These are phyloP conservation scores for Delphinus delphis DNA, from an alignment of 2,113 vertebrate species.

Conservation along the genomic window DNA sequence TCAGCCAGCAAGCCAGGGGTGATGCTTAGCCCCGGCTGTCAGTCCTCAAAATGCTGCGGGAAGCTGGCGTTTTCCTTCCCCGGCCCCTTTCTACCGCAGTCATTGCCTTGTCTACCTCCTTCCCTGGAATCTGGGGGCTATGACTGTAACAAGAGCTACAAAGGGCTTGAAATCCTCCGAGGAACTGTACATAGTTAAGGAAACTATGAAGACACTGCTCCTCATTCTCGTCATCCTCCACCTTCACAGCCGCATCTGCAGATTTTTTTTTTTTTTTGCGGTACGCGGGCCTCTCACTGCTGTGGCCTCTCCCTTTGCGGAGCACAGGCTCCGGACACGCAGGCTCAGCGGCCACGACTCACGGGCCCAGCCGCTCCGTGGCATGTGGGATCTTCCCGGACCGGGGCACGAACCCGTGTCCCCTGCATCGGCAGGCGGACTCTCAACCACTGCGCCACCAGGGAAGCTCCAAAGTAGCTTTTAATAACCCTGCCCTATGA, in stretches of 20 bases:
- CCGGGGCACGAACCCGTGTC: too few relatives aligned
- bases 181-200: background rate
- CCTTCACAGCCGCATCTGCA: background rate
- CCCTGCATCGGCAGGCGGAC: too few relatives aligned
- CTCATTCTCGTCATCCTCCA: background rate
- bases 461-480: background rate
- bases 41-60: background rate
- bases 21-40: background rate
- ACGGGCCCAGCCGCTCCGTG: too few relatives aligned
- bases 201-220: background rate
- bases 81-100: background rate
- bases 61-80: background rate
- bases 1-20: too few relatives aligned
- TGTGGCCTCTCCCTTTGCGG: too few relatives aligned
- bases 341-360: too few relatives aligned
- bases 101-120: background rate
- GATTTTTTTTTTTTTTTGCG: too few relatives aligned
- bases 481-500: background rate
- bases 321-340: too few relatives aligned
- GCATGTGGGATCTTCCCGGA: too few relatives aligned
- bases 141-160: background rate
- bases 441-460: too few relatives aligned
- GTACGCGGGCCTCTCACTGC: too few relatives aligned
- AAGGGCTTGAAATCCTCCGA: background rate
- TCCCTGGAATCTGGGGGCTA: background rate